A percentile compares a stretch with the other conserved stretches of the same genome.
phyloP scores from a whole-genome alignment of 2,888 invertebrate genomes.

The Microctonus hyperodae region DNA sequence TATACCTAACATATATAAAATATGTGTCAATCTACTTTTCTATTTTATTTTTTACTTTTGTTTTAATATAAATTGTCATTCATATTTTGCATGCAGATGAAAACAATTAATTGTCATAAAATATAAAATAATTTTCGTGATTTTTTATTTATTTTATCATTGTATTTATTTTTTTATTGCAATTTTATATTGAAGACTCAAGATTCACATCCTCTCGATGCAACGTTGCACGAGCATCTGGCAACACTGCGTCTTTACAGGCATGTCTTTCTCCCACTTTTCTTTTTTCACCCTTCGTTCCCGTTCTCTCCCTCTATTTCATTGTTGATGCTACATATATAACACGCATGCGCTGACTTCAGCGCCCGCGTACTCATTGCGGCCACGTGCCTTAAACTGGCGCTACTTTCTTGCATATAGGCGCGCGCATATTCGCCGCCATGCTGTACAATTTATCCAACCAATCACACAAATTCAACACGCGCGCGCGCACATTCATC shows the following conservation, averaged over 20 bases:
- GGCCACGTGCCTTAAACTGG: conserved; percentile 41
- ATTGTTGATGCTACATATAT: background rate
- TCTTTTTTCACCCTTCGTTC: background rate
- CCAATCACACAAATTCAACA: conserved; percentile 29
- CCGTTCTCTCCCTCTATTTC: conserved; percentile 3
- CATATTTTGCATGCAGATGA: no score
- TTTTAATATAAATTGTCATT: no score
- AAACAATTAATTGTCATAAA: no score
- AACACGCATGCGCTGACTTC: conserved; percentile 41
- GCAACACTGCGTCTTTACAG: conserved; percentile 34
- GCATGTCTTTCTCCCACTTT: background rate
- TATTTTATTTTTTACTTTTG: no score
- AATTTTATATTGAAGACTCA: background rate
- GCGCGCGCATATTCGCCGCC: conserved; percentile 42
- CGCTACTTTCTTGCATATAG: conserved; percentile 43
- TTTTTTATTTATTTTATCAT: no score
- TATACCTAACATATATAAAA: background rate
- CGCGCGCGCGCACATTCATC: conserved; percentile 41
- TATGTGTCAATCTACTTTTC: background rate
- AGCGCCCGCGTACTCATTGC: conserved; percentile 39
- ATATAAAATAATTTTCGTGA: background rate
- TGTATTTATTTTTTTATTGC: conserved; percentile 1
- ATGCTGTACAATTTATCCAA: conserved; percentile 39
- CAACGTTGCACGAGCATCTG: conserved; percentile 34
- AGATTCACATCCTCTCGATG: background rate